Evolutionary conservation across 2,113 vertebrate genomes (phyloP).

Genomic region (Girardinichthys multiradiatus): DNA sequence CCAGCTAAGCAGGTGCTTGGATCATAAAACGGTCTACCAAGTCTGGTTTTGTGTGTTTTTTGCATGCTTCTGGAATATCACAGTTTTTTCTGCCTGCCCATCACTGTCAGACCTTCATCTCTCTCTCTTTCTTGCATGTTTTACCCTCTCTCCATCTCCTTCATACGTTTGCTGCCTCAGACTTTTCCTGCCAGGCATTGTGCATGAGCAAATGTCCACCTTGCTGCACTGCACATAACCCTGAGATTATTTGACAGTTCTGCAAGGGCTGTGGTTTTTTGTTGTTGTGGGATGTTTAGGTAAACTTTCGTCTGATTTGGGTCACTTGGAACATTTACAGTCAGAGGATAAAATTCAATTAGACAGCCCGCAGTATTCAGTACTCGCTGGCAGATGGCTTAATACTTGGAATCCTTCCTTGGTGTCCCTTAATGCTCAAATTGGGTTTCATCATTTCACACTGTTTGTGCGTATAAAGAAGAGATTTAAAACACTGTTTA

Average conservation of each 20-base stretch:
- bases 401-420: conserved; percentile 54
- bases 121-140: neutral
- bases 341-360: conserved; percentile 67
- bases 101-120: conserved; percentile 25
- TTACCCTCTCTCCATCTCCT: conserved; percentile 1
- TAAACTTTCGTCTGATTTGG: conserved; percentile 69
- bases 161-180: conserved; percentile 13
- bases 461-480: conserved; percentile 52
- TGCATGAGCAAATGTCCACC: conserved; percentile 52
- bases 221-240: conserved; percentile 41
- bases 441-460: conserved; percentile 66
- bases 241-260: conserved; percentile 64
- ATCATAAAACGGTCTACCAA: neutral
- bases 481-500: conserved; percentile 64
- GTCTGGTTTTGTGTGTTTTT: neutral
- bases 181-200: conserved; percentile 37
- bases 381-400: conserved; percentile 69
- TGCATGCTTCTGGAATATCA: conserved; percentile 7
- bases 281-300: conserved; percentile 43
- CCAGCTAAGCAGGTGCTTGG: neutral
- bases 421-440: conserved; percentile 66
- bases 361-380: conserved; percentile 67
- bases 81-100: neutral
- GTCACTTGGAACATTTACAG: conserved; percentile 65
- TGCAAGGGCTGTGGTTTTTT: conserved; percentile 50